These are phyloP conservation scores for Laticauda colubrina DNA, from an alignment of 2,113 vertebrate species.

Conservation along the genomic window DNA sequence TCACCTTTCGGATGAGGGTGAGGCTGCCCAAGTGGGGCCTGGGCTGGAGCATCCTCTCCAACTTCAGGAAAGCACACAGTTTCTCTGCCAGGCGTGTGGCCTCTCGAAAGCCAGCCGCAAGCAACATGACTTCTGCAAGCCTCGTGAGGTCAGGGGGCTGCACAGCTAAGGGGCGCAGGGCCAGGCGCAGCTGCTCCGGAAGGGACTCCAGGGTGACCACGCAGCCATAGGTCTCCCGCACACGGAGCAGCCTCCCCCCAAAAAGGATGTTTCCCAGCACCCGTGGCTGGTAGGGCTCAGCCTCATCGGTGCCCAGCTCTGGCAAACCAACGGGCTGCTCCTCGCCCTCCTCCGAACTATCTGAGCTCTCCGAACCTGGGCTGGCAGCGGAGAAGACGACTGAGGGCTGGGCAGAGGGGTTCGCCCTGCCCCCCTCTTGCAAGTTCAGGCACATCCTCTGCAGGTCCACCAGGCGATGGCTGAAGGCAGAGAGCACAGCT, in stretches of 20 bases:
- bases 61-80: constrained; percentile 69
- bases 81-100: constrained; percentile 67
- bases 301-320: not conserved
- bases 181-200: constrained; percentile 70
- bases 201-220: constrained; percentile 64
- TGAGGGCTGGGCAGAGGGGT: rapidly evolving
- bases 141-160: constrained; percentile 67
- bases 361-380: not conserved
- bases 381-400: rapidly evolving
- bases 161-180: constrained; percentile 75
- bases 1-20: constrained; percentile 68
- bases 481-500: constrained; percentile 69
- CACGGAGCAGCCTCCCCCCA: constrained; percentile 62
- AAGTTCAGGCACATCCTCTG: constrained; percentile 61
- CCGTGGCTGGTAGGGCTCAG: constrained; percentile 32
- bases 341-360: not conserved
- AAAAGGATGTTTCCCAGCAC: constrained; percentile 60
- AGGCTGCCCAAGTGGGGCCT: constrained; percentile 65
- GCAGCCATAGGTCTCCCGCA: constrained; percentile 73
- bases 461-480: constrained; percentile 73
- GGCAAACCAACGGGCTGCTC: not conserved
- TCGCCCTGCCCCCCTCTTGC: not conserved
- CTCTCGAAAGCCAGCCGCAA: constrained; percentile 74
- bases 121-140: constrained; percentile 75
- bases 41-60: constrained; percentile 67